These are phyloP conservation scores for Stichopus chloronotus DNA, from an alignment of 35 echinoderm and acorn worm genomes.

Conservation along the genomic window DNA sequence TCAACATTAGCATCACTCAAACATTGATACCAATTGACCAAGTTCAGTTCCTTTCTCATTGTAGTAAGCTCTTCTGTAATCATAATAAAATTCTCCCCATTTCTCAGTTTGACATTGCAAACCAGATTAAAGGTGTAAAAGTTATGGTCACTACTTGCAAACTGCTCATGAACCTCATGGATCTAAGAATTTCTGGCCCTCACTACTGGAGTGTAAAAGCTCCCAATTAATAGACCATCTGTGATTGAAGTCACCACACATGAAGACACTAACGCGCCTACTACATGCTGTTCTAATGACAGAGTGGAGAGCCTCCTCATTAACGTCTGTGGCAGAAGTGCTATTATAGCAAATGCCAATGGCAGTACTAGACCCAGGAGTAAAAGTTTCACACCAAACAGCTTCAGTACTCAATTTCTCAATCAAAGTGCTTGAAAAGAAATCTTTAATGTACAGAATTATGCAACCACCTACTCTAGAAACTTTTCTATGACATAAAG, in stretches of 20 bases:
- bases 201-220: slow-evolving; percentile 15
- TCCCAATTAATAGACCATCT: background rate
- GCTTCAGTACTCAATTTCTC: background rate
- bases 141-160: slow-evolving; percentile 8
- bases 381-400: slow-evolving; percentile 8
- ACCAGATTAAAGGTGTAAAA: background rate
- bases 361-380: background rate
- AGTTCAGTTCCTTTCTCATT: background rate
- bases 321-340: background rate
- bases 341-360: background rate
- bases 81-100: background rate
- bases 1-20: background rate
- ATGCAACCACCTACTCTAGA: no score
- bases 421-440: slow-evolving; percentile 9
- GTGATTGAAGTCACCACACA: slow-evolving; percentile 1
- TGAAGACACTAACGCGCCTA: background rate
- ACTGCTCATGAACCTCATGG: background rate
- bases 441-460: background rate
- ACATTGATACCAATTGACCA: background rate
- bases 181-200: background rate
- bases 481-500: no score
- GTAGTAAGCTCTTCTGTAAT: background rate
- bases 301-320: slow-evolving; percentile 4
- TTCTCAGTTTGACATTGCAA: background rate
- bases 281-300: slow-evolving; percentile 9